Percentiles rank a stretch among this genome's conserved stretches.
phyloP scores from a whole-genome alignment of 1,140 invertebrate genomes.

The Wiebesia pumilae region DNA sequence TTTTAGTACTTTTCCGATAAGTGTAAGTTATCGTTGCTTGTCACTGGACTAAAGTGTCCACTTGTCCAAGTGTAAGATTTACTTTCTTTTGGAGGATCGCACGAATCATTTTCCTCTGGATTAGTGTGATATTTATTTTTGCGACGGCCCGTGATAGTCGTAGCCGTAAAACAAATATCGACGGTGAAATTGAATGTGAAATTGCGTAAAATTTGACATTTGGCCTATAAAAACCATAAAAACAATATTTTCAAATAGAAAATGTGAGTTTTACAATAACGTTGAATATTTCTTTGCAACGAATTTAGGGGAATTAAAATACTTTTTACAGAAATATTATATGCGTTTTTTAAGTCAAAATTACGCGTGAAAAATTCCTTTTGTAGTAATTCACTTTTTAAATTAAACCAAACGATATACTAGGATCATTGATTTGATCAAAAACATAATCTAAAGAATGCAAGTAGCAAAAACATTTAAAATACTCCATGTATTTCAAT shows the following conservation, averaged over 20 bases:
- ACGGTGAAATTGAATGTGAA: not conserved
- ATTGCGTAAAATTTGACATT: no score
- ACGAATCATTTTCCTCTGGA: not conserved
- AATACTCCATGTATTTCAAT: no score
- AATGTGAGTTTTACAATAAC: not conserved
- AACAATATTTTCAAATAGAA: not conserved
- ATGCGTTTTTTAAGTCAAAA: not conserved
- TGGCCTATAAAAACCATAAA: no score
- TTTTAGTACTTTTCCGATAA: not conserved
- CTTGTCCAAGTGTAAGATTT: not conserved
- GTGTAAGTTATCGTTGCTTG: slow-evolving; percentile 7
- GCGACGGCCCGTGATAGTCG: not conserved
- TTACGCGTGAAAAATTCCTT: no score
- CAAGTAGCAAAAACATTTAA: no score
- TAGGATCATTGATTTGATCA: no score
- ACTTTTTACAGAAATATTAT: not conserved
- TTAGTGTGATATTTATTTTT: not conserved
- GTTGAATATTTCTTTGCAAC: not conserved
- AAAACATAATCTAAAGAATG: no score
- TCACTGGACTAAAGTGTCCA: not conserved
- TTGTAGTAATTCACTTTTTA: no score
- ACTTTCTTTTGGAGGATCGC: not conserved
- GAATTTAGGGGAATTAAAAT: no score
- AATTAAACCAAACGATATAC: no score
- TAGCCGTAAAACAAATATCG: not conserved